These are phyloP conservation scores for Drosophila tropicalis DNA, from an alignment of 1,140 invertebrate species.

Conservation along the genomic window DNA sequence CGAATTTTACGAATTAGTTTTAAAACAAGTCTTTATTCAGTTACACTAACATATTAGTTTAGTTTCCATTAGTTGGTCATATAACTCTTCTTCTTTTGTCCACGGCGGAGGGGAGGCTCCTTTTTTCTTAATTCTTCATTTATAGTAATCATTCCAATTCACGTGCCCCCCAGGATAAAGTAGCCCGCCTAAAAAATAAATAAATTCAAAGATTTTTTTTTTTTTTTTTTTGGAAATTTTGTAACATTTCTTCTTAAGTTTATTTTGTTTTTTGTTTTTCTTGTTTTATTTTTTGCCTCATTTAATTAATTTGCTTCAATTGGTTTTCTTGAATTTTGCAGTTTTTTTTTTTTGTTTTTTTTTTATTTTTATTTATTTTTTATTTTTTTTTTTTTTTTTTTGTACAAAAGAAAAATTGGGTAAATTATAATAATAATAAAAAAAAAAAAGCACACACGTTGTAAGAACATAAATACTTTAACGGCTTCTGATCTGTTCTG, in stretches of 20 bases:
- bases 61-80: no score
- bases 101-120: no score
- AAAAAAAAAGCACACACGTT: conserved; percentile 41
- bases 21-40: no score
- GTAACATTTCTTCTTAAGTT: conserved; percentile 12
- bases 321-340: conserved; percentile 1
- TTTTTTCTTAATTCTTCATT: no score
- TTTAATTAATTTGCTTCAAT: conserved; percentile 6
- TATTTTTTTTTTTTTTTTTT: conserved; percentile 40
- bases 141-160: no score
- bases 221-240: conserved; percentile 1
- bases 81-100: no score
- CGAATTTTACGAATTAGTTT: no score
- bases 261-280: conserved; percentile 18
- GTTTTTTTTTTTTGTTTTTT: conserved; percentile 48
- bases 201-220: neutral
- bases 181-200: neutral
- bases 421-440: conserved; percentile 22
- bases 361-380: conserved; percentile 38
- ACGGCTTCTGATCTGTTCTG: conserved; percentile 38
- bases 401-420: conserved; percentile 14
- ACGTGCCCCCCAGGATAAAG: neutral
- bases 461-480: conserved; percentile 60
- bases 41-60: no score
- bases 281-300: conserved; percentile 20